Base-by-base conservation (phyloP, 2,797 vertebrate genomes). In the Brachyalestes nurse region DNA sequence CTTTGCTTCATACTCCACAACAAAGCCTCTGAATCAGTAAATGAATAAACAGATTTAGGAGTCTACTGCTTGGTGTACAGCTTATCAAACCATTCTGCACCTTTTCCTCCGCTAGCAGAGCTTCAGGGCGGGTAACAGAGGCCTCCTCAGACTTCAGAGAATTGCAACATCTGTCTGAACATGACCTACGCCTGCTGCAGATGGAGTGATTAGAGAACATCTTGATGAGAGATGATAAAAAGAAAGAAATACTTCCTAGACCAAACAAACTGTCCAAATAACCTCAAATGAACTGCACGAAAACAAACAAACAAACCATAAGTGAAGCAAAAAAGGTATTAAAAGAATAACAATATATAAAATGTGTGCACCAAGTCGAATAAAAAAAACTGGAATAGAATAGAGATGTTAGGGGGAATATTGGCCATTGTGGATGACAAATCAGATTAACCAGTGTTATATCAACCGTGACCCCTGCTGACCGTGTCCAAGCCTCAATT, bases 401-500 rank as follows among this genome's bases (percentile, higher is more conserved):
- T 42, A 21, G 34, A 40, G 13, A 9, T 19, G 13, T 34, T 69
- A 49, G 25, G 34, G 9, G 7, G 25, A 38, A 21, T 38, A 40
- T 12, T 57, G 25, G 28, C 17, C 49, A 38, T 19, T 64, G 16
- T 25, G 45, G 16, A 65, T 51, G 19, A 76, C 57, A 47, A 77
- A 21, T 25, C 14, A 58, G 21, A 64, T 64, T 64, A n/a, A 65
- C 16, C 66, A 70, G 34, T 47, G 45, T 66, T 42, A 57, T 34
- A 77, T 72, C 51, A 72, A 47, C 13, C 58, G 13, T 45, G 53
- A 25, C 40, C 47, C 23, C 40, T 8, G 64, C 23, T 58, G 71
- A 42, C 64, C 67, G 34, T 60, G 58, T 42, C 78, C 58, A 77
- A 40, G 53, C 60, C 42, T 70, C 28, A 74, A 64, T 81, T 67